These are phyloP conservation scores for Cephalotes varians DNA, from an alignment of 2,888 invertebrate genomes.

Conservation along the genomic window DNA sequence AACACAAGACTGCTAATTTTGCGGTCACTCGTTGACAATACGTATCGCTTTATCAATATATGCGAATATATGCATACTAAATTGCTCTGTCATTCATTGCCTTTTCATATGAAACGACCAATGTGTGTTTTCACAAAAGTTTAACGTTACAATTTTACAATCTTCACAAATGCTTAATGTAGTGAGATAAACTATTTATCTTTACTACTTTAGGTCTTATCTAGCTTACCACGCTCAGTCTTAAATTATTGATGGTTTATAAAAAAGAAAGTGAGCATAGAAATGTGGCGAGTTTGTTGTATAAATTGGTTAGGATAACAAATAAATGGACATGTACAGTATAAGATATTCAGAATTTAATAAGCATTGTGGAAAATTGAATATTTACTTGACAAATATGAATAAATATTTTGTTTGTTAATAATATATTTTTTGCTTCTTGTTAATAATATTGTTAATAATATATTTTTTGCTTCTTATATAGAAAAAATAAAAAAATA, in stretches of 20 bases:
- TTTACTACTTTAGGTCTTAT: slow-evolving; percentile 32
- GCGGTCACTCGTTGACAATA: slow-evolving; percentile 32
- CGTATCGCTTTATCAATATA: not conserved
- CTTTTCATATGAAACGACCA: not conserved
- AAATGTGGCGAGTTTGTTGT: not conserved
- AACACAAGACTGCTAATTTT: slow-evolving; percentile 59
- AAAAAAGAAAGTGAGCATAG: not conserved
- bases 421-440: not conserved
- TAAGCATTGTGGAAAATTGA: not conserved
- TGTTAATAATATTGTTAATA: too few relatives aligned
- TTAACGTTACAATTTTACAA: slow-evolving; percentile 19
- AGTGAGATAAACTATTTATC: slow-evolving; percentile 19
- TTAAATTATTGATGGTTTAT: slow-evolving; percentile 27
- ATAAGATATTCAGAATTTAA: not conserved
- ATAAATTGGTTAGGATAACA: not conserved
- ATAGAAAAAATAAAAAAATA: not conserved
- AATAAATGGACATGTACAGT: not conserved
- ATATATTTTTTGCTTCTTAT: not conserved
- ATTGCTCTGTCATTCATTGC: not conserved
- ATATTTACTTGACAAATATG: not conserved
- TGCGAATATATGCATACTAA: not conserved
- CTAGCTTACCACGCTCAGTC: not conserved
- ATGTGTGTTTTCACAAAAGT: not conserved
- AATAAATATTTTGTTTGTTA: not conserved
- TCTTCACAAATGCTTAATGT: not conserved